Conservation (phyloP, 2,888 invertebrate species). For the Entomobrya proxima region DNA sequence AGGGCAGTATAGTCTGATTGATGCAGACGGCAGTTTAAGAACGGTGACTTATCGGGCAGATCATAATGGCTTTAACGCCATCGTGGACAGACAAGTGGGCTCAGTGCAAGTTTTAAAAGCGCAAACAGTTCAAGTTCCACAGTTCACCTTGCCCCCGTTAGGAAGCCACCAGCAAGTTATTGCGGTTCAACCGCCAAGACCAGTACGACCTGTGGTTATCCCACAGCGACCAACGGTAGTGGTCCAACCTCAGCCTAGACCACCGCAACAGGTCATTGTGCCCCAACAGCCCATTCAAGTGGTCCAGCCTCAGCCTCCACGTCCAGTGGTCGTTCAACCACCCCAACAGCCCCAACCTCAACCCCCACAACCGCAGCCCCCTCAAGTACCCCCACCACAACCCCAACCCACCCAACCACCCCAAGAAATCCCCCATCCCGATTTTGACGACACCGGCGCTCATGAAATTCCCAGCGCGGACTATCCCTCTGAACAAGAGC, state of each 20-base stretch:
- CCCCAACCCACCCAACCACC: conserved; percentile 30
- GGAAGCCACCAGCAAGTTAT: conserved; percentile 11
- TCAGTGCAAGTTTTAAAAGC: conserved; percentile 31
- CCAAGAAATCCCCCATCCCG: not conserved
- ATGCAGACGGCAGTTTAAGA: conserved; percentile 65
- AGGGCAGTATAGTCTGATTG: conserved; percentile 56
- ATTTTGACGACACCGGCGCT: not conserved
- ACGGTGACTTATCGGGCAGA: conserved; percentile 67
- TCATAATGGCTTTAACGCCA: conserved; percentile 62
- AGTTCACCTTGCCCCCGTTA: not conserved
- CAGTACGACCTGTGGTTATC: conserved; percentile 18
- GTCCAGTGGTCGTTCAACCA: conserved; percentile 76
- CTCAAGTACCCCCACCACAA: conserved; percentile 8
- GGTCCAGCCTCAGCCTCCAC: conserved; percentile 75
- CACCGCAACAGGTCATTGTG: conserved; percentile 49
- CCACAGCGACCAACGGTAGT: conserved; percentile 38
- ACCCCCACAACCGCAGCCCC: conserved; percentile 24
- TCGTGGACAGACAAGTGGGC: conserved; percentile 63
- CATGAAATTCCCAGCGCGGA: not conserved
- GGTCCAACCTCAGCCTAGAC: conserved; percentile 33
- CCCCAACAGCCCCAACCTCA: conserved; percentile 69
- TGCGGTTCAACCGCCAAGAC: not conserved
- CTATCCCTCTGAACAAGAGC: not conserved
- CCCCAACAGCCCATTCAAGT: conserved; percentile 60
- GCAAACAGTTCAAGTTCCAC: not conserved